A percentile compares a stretch with the other conserved stretches of the same genome.
phyloP scores from a whole-genome alignment of 1,140 invertebrate species.

The Stegodyphus mimosarum region DNA sequence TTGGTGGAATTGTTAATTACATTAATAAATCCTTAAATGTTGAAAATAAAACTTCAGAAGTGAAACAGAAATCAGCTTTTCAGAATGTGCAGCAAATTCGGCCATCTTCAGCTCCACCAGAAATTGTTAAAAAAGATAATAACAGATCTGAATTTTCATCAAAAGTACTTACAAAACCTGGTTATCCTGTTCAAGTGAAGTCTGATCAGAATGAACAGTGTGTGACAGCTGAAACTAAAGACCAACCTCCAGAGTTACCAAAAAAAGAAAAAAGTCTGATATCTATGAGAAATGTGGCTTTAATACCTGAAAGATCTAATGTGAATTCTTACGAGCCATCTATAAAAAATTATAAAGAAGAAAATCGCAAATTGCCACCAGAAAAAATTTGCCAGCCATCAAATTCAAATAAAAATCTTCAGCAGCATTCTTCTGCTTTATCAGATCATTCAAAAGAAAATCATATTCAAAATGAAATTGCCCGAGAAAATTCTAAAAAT shows the following conservation, averaged over 20 bases:
- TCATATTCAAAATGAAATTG: constrained; percentile 22
- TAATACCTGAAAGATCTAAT: not conserved
- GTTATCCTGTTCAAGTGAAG: constrained; percentile 28
- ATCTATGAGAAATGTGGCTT: constrained; percentile 16
- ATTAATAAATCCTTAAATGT: constrained; percentile 36
- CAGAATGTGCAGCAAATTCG: too few relatives aligned
- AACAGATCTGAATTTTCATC: not conserved
- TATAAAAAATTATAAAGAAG: not conserved
- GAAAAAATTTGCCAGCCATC: not conserved
- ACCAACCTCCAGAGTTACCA: constrained; percentile 29
- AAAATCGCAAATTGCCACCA: not conserved
- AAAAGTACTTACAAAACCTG: constrained; percentile 11
- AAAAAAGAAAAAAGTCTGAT: constrained; percentile 35
- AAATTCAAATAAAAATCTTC: not conserved
- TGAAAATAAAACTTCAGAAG: constrained; percentile 4
- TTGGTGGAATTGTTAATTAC: constrained; percentile 28
- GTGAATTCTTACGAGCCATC: not conserved
- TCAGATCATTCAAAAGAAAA: not conserved
- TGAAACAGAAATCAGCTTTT: too few relatives aligned
- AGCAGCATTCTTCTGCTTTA: not conserved
- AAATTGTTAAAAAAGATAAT: not conserved
- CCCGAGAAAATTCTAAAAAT: constrained; percentile 37
- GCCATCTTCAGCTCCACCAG: too few relatives aligned
- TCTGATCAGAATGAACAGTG: too few relatives aligned
- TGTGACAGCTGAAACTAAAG: not conserved